Evolutionary conservation across 2,797 vertebrate genomes (phyloP).

Genomic region (Catostomus latipinnis): DNA sequence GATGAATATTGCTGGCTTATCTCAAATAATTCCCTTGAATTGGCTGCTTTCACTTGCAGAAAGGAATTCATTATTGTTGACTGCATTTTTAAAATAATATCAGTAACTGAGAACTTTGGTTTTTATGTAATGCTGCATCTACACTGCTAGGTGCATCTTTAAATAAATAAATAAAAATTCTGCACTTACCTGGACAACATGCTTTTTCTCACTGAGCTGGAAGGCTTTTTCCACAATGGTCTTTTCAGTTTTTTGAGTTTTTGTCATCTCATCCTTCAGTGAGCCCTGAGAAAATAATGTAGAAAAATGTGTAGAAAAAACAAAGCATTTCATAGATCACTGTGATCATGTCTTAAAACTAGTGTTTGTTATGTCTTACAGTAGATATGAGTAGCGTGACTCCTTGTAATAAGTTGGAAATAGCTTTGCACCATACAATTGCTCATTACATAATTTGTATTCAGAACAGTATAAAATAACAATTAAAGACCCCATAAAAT

Average conservation of each 20-base stretch:
- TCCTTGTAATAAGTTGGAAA: no score
- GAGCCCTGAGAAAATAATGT: conserved; percentile 64
- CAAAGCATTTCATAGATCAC: not conserved
- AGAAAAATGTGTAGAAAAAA: not conserved
- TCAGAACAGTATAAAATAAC: not conserved
- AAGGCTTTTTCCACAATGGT: conserved; percentile 63
- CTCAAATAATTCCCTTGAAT: no score
- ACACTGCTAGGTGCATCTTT: no score
- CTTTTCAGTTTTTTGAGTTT: conserved; percentile 70
- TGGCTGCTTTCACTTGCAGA: no score
- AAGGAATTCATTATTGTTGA: no score
- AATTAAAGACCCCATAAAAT: not conserved
- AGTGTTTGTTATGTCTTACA: no score
- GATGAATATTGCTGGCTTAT: no score
- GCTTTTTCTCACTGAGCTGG: conserved; percentile 72
- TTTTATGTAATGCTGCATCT: no score
- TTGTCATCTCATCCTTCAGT: conserved; percentile 75
- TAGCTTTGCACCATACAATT: no score
- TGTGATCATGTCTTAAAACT: not conserved
- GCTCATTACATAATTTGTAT: not conserved
- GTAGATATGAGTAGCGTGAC: no score
- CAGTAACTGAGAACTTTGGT: not conserved
- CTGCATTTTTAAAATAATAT: not conserved
- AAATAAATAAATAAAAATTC: not conserved
- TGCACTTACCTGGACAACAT: conserved; percentile 65